These are phyloP conservation scores for Aelia acuminata DNA, from an alignment of 2,888 invertebrate species.

Conservation along the genomic window DNA sequence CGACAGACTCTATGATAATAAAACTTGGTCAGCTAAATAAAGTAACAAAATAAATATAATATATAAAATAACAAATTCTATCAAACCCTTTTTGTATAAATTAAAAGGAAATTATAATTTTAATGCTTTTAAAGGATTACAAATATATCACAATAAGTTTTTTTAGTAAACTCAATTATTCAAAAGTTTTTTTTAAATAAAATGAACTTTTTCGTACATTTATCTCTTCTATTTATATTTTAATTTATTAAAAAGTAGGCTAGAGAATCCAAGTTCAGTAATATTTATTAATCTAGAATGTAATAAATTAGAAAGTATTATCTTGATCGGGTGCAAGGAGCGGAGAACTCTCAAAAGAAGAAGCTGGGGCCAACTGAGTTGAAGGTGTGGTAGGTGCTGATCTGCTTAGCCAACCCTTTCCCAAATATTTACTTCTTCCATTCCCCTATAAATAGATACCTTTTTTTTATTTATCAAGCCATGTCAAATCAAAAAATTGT, in stretches of 20 bases:
- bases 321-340: slow-evolving; percentile 64
- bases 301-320: slow-evolving; percentile 61
- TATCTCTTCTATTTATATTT: neutral
- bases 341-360: slow-evolving; percentile 65
- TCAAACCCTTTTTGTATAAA: neutral
- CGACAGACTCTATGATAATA: neutral
- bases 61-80: neutral
- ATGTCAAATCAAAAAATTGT: too few species aligned
- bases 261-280: neutral
- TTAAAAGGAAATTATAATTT: neutral
- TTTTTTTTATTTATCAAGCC: too few species aligned
- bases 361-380: slow-evolving; percentile 65
- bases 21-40: neutral
- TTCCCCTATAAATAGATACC: slow-evolving; percentile 67
- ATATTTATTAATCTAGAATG: neutral
- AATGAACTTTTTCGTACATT: neutral
- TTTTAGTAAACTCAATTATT: neutral
- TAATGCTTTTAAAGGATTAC: neutral
- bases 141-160: slow-evolving; percentile 23
- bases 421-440: slow-evolving; percentile 53
- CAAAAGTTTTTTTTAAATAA: neutral
- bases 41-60: neutral
- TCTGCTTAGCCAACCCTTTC: slow-evolving; percentile 76
- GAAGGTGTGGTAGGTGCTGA: slow-evolving; percentile 86
- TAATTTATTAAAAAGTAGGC: slow-evolving; percentile 17